Conservation (phyloP, 2,888 invertebrate species). For the Syrista parreyssii region DNA sequence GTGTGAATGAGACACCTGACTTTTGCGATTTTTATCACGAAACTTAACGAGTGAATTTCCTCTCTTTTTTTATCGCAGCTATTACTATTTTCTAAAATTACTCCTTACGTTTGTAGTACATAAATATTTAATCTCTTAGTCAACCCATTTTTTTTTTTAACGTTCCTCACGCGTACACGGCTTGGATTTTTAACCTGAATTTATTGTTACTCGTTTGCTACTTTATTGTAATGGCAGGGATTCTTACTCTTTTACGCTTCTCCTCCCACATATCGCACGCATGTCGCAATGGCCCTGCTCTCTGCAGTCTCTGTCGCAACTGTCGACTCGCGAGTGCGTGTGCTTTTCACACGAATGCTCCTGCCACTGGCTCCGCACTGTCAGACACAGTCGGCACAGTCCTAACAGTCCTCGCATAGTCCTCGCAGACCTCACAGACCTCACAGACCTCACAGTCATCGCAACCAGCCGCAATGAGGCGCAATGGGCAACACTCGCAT, state of each 20-base stretch:
- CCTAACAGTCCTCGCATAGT: not conserved
- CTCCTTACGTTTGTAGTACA: not conserved
- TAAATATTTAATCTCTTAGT: not conserved
- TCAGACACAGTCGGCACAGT: too few species aligned
- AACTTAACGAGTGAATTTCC: not conserved
- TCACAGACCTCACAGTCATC: not conserved
- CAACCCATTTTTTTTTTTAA: not conserved
- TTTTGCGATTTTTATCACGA: not conserved
- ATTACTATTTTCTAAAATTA: not conserved
- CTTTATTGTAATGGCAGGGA: not conserved
- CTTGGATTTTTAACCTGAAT: not conserved
- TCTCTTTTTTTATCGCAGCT: not conserved
- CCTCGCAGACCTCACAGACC: too few species aligned
- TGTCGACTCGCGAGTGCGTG: not conserved
- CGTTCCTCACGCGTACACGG: accelerated
- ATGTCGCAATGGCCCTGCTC: constrained; percentile 3
- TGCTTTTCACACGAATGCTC: constrained; percentile 1
- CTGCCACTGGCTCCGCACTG: not conserved
- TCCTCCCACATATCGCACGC: not conserved
- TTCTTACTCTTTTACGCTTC: not conserved
- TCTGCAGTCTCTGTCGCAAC: not conserved
- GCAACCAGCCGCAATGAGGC: not conserved
- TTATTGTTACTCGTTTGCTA: not conserved
- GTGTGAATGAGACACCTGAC: not conserved
- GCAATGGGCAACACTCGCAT: not conserved